Conservation (phyloP, 2,888 invertebrate genomes). For the Sepiola atlantica region DNA sequence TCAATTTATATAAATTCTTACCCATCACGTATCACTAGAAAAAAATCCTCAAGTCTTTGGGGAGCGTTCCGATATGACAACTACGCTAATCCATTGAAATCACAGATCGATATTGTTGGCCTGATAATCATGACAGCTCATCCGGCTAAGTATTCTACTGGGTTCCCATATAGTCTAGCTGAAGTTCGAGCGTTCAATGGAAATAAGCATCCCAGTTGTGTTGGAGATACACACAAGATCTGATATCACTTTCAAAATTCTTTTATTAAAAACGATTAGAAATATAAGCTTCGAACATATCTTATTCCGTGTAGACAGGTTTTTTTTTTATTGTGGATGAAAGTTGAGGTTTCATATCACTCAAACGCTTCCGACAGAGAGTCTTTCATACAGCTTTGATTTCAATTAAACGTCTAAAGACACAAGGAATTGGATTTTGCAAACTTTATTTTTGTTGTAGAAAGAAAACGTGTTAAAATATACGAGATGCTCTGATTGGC, state of each 20-base stretch:
- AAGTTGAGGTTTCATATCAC: too few relatives aligned
- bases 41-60: neutral
- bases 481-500: too few relatives aligned
- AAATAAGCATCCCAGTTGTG: neutral
- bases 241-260: neutral
- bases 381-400: too few relatives aligned
- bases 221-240: neutral
- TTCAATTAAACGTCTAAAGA: too few relatives aligned
- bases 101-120: neutral
- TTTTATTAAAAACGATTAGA: too few relatives aligned
- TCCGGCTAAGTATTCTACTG: neutral
- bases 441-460: too few relatives aligned
- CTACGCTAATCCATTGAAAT: neutral
- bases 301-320: too few relatives aligned
- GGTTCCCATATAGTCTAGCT: neutral
- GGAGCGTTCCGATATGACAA: neutral
- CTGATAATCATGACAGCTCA: neutral
- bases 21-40: neutral
- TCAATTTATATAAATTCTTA: neutral
- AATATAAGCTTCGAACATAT: too few relatives aligned
- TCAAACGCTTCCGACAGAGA: too few relatives aligned
- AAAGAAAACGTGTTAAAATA: too few relatives aligned
- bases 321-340: too few relatives aligned
- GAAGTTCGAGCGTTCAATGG: neutral
- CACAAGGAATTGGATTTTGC: too few relatives aligned